phyloP scores from a whole-genome alignment of 2,113 vertebrate species.

The Hemiprocne comata region DNA sequence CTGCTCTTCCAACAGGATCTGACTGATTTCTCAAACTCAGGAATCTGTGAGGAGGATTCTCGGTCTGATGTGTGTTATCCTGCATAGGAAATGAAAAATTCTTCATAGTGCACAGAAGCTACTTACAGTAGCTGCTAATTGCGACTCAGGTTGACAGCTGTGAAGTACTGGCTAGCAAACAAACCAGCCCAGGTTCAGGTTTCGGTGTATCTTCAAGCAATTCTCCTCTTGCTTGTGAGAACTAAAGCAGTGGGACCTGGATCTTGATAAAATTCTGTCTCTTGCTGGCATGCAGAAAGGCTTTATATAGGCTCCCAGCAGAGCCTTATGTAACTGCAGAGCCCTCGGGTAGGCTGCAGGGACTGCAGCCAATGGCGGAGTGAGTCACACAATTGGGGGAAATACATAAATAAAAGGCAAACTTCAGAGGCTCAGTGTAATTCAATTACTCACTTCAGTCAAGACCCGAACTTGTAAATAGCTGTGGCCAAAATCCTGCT shows the following conservation, averaged over 20 bases:
- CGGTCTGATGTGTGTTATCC: slow-evolving; percentile 10
- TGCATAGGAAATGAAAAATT: slow-evolving; percentile 67
- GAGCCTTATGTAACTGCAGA: slow-evolving; percentile 67
- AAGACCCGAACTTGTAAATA: slow-evolving; percentile 42
- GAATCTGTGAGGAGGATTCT: slow-evolving; percentile 44
- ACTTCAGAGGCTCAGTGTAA: slow-evolving; percentile 43
- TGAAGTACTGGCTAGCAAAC: slow-evolving; percentile 11
- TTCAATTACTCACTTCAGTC: slow-evolving; percentile 42
- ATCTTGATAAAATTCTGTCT: slow-evolving; percentile 36
- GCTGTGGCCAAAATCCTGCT: slow-evolving; percentile 9
- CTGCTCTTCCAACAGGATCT: slow-evolving; percentile 55
- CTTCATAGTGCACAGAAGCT: slow-evolving; percentile 61
- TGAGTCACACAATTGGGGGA: slow-evolving; percentile 32
- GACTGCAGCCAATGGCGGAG: slow-evolving; percentile 59
- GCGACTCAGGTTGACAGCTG: slow-evolving; percentile 31
- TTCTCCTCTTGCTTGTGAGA: neutral
- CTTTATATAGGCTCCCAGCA: slow-evolving; percentile 58
- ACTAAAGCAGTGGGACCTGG: slow-evolving; percentile 22
- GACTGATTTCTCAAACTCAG: slow-evolving; percentile 61
- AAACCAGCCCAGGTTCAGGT: neutral
- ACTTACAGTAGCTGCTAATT: slow-evolving; percentile 36
- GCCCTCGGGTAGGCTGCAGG: slow-evolving; percentile 51
- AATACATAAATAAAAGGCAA: slow-evolving; percentile 66
- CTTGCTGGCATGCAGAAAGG: slow-evolving; percentile 28
- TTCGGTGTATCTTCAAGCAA: neutral